Conservation (phyloP, 2,797 vertebrate species). For the Scyliorhinus canicula region DNA sequence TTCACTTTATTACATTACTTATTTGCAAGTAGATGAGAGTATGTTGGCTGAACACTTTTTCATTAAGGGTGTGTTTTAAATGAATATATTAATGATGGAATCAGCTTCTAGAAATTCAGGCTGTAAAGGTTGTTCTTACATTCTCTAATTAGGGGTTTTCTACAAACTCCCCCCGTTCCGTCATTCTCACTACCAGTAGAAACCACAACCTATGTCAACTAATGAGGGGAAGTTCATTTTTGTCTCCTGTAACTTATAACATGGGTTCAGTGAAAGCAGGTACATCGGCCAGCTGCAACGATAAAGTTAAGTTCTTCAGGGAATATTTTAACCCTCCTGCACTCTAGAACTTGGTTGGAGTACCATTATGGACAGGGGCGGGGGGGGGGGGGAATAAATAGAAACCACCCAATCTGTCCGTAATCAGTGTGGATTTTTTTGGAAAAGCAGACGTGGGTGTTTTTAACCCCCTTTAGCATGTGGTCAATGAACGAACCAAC, state of each 20-base stretch:
- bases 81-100: neutral
- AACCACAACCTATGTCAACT: neutral
- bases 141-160: neutral
- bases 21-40: neutral
- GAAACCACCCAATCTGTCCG: too few species aligned
- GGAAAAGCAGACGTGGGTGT: too few species aligned
- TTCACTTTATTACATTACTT: neutral
- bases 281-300: neutral
- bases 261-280: neutral
- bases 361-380: neutral
- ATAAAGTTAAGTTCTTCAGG: neutral
- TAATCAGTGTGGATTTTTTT: too few species aligned
- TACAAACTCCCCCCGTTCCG: neutral
- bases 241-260: neutral
- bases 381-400: too few species aligned
- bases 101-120: neutral
- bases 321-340: neutral
- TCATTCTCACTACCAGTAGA: neutral
- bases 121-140: neutral
- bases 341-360: neutral
- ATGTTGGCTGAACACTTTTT: neutral
- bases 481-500: too few species aligned
- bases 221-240: neutral
- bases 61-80: neutral
- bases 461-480: too few species aligned